Conservation (phyloP, 2,113 vertebrate genomes). For the Nothoprocta perdicaria region DNA sequence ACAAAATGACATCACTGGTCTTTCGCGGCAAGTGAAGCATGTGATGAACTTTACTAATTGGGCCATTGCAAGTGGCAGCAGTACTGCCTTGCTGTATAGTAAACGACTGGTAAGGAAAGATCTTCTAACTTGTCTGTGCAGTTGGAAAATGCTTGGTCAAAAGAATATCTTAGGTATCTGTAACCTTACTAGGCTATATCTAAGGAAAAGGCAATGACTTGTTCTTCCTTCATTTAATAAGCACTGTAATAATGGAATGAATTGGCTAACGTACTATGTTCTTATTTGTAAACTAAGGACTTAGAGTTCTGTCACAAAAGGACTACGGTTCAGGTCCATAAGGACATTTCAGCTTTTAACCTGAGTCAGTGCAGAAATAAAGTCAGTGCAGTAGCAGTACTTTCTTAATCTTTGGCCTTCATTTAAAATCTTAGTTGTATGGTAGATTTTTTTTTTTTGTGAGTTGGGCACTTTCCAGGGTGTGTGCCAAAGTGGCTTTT, state of each 20-base stretch:
- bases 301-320: neutral
- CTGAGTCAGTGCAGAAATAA: neutral
- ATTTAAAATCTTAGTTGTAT: neutral
- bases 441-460: neutral
- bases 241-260: neutral
- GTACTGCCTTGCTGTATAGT: conserved; percentile 94
- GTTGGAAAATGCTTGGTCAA: neutral
- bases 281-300: neutral
- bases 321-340: neutral
- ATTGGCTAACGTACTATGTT: neutral
- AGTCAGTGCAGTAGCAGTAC: neutral
- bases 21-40: conserved; percentile 94
- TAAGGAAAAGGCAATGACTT: neutral
- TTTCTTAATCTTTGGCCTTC: neutral
- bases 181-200: neutral
- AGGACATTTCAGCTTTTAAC: neutral
- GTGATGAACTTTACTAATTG: conserved; percentile 98
- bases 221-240: neutral
- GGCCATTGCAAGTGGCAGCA: conserved; percentile 95
- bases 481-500: neutral
- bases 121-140: neutral
- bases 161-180: neutral
- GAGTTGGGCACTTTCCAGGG: neutral
- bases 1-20: conserved; percentile 90
- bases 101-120: conserved; percentile 89